Evolutionary conservation across 2,888 invertebrate species (phyloP).

Genomic region (Perizoma affinitatum): DNA sequence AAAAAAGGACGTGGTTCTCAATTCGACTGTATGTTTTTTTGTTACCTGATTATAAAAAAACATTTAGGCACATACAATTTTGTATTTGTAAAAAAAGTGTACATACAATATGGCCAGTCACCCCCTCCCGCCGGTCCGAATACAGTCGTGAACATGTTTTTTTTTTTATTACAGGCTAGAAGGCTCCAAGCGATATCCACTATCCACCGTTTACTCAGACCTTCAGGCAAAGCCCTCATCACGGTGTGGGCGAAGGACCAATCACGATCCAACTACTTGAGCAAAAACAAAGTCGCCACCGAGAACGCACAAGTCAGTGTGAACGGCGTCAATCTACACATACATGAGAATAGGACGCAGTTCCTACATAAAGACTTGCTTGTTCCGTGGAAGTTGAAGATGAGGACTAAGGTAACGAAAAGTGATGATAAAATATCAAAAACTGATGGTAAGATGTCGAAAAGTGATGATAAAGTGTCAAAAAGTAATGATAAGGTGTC

Average conservation of each 20-base stretch:
- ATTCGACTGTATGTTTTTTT: no score
- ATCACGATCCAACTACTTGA: constrained; percentile 81
- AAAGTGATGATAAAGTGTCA: not conserved
- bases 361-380: constrained; percentile 95
- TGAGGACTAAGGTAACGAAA: constrained; percentile 32
- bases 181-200: constrained; percentile 90
- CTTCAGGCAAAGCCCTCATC: constrained; percentile 91
- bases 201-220: constrained; percentile 89
- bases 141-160: no score
- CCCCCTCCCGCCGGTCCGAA: no score
- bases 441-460: not conserved
- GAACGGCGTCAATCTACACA: constrained; percentile 82
- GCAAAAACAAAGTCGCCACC: constrained; percentile 50
- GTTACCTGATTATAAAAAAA: no score
- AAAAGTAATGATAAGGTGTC: constrained; percentile 2
- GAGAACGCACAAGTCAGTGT: constrained; percentile 47
- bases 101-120: no score
- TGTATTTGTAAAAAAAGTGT: no score
- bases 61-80: no score
- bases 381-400: constrained; percentile 96
- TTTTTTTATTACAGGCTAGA: constrained; percentile 82
- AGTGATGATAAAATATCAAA: not conserved
- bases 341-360: constrained; percentile 95
- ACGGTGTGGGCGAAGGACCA: constrained; percentile 99
- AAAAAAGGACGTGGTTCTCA: no score